A percentile compares a stretch with the other conserved stretches of the same genome.
These are phyloP conservation scores for Atlantisia rogersi DNA, from an alignment of 2,113 vertebrate genomes.

Conservation along the genomic window DNA sequence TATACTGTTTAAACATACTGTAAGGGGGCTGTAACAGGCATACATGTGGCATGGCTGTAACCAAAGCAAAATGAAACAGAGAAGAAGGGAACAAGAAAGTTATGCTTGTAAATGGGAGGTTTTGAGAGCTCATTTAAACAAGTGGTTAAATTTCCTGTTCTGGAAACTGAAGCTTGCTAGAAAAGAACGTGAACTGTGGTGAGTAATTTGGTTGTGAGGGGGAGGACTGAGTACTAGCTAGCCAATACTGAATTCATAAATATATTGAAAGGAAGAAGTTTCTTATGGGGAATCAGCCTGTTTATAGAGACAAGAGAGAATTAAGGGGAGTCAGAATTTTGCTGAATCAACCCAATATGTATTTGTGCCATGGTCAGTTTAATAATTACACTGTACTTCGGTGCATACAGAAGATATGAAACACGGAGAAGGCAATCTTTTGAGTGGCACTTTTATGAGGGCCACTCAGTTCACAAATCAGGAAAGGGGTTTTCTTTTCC, in stretches of 20 bases:
- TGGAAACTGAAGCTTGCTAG: neutral
- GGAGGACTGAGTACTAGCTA: neutral
- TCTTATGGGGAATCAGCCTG: neutral
- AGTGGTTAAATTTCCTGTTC: neutral
- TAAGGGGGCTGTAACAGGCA: neutral
- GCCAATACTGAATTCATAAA: neutral
- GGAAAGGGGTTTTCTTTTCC: neutral
- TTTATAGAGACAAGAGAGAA: neutral
- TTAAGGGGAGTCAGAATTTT: neutral
- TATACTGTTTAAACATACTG: neutral
- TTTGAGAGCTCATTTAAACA: neutral
- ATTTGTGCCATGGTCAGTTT: neutral
- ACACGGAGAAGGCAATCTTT: neutral
- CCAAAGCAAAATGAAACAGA: neutral
- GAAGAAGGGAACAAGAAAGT: neutral
- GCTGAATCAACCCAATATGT: neutral
- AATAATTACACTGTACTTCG: neutral
- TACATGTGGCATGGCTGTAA: neutral
- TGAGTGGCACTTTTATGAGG: neutral
- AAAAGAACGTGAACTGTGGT: neutral
- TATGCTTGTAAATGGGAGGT: neutral
- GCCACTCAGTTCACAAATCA: neutral
- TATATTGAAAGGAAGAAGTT: neutral
- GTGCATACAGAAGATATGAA: neutral
- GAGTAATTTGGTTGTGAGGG: neutral